A percentile compares a stretch with the other conserved stretches of the same genome.
Evolutionary conservation across 2,113 vertebrate genomes (phyloP).

Genomic region (Corydoras sp.): DNA sequence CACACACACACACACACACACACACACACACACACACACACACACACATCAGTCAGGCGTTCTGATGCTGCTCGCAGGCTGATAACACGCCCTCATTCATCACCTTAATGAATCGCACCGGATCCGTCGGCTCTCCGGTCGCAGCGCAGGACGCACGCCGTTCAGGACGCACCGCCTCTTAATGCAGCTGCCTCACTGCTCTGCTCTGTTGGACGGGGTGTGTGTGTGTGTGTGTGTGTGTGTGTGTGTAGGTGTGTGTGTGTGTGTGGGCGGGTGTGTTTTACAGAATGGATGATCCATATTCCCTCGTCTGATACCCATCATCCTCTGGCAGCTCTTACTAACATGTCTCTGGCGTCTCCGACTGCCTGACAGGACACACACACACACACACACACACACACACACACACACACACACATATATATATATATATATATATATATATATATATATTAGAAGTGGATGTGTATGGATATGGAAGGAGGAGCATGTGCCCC

Average conservation of each 20-base stretch:
- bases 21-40: constrained; percentile 29
- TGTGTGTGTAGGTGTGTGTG: constrained; percentile 28
- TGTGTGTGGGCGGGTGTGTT: constrained; percentile 18
- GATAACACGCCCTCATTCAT: constrained; percentile 46
- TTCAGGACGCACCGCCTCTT: constrained; percentile 17
- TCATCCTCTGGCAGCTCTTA: constrained; percentile 28
- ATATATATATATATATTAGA: constrained; percentile 36
- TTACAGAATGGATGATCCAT: constrained; percentile 28
- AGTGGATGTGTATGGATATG: constrained; percentile 35
- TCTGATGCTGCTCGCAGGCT: constrained; percentile 44
- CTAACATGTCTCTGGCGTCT: constrained; percentile 37
- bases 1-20: constrained; percentile 36
- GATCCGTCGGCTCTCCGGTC: constrained; percentile 44
- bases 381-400: constrained; percentile 41
- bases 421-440: no score
- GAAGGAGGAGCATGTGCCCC: no score
- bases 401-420: no score
- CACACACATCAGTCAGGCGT: constrained; percentile 38
- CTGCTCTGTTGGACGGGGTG: constrained; percentile 20
- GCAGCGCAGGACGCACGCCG: constrained; percentile 29
- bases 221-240: constrained; percentile 18
- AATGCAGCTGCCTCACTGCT: constrained; percentile 23
- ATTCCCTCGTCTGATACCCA: constrained; percentile 31
- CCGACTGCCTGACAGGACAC: constrained; percentile 41
- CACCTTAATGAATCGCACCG: constrained; percentile 43